Conservation (phyloP, 2,888 invertebrate species). For the Harpagoxenus sublaevis region DNA sequence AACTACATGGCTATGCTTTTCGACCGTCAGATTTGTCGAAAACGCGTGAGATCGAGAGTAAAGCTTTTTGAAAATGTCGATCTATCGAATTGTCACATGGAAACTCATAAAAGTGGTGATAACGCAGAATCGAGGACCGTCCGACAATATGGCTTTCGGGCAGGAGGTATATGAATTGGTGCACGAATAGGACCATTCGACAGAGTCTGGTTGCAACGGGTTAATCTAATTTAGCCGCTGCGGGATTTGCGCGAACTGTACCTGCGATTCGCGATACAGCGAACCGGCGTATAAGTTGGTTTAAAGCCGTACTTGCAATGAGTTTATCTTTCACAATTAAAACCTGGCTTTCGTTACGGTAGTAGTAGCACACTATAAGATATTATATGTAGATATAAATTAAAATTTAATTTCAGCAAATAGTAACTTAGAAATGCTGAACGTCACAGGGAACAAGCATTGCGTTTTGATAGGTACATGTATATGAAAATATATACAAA, state of each 20-base stretch:
- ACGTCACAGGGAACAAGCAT: neutral
- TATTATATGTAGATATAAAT: conserved; percentile 5
- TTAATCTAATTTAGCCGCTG: conserved; percentile 79
- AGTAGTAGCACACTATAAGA: neutral
- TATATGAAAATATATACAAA: neutral
- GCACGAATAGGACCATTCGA: conserved; percentile 69
- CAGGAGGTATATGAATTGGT: conserved; percentile 70
- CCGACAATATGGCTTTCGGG: conserved; percentile 66
- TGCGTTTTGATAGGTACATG: neutral
- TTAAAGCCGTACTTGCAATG: conserved; percentile 57
- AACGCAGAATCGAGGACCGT: conserved; percentile 39
- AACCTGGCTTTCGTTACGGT: neutral
- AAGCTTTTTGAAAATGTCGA: conserved; percentile 2
- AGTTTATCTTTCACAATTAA: conserved; percentile 51
- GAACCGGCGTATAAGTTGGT: conserved; percentile 30
- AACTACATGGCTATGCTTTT: neutral
- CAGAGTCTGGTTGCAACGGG: conserved; percentile 72
- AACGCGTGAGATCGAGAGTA: neutral
- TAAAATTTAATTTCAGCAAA: conserved; percentile 16
- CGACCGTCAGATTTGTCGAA: neutral
- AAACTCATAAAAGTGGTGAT: conserved; percentile 41
- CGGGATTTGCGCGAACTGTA: conserved; percentile 71
- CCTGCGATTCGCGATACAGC: conserved; percentile 39
- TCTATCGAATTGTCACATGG: conserved; percentile 15
- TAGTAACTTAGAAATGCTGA: neutral